These are phyloP conservation scores for Meloidogyne floridensis DNA, from an alignment of 1,140 invertebrate species.

Conservation along the genomic window DNA sequence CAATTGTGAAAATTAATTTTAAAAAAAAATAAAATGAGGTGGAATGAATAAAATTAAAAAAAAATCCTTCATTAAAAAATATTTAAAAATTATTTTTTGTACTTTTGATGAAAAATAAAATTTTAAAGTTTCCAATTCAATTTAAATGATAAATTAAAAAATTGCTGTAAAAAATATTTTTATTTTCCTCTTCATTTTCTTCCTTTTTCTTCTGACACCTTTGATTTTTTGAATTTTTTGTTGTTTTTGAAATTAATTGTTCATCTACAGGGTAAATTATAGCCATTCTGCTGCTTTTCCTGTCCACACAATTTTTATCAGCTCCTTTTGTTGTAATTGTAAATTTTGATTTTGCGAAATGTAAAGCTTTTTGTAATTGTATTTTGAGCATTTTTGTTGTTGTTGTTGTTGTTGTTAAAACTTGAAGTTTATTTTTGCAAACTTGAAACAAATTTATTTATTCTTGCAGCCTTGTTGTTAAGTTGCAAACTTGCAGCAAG, in stretches of 20 bases:
- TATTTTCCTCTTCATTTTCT: background rate
- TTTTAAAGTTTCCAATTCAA: background rate
- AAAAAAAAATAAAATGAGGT: no score
- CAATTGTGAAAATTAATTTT: no score
- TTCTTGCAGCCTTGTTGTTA: no score
- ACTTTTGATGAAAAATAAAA: background rate
- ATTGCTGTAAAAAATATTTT: slow-evolving; percentile 2
- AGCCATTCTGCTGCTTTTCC: background rate
- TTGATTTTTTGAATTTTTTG: background rate
- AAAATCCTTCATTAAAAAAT: background rate
- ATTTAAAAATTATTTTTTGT: background rate
- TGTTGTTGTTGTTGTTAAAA: no score
- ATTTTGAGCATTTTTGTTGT: slow-evolving; percentile 1
- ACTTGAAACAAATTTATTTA: no score
- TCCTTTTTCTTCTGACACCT: background rate
- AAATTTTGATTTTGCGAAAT: background rate
- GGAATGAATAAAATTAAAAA: no score
- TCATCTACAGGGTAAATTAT: background rate
- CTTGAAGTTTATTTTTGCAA: no score
- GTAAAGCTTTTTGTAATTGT: background rate
- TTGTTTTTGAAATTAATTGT: background rate
- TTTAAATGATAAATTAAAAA: slow-evolving; percentile 3
- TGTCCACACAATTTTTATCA: background rate
- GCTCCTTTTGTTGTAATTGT: background rate
- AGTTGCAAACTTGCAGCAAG: no score